Evolutionary conservation across 2,888 invertebrate genomes (phyloP), one percentile per base, ranked within the genome.

Genomic region (Tubulanus polymorphus): DNA sequence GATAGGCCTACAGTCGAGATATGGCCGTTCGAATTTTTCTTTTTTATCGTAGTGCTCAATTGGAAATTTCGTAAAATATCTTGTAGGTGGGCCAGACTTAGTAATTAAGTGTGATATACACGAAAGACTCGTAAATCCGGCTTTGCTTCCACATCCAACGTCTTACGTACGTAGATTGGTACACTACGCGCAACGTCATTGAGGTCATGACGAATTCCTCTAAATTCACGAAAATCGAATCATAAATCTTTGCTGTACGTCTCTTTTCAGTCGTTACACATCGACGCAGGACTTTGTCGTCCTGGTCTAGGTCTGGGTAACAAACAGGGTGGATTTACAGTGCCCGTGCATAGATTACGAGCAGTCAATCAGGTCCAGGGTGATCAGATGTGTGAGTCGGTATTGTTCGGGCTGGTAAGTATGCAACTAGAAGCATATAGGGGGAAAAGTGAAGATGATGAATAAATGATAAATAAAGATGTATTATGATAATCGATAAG

Each of bases 391-490:
- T 75, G 75, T 63, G 75, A 75, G 45, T 73, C 72, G 2, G 52
- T 73, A 3, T 55, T 73, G 12, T 74, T 66, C 63, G 75, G 73
- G 10, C 63, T 70, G 68, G 75, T 73, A 62, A 37, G 67, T n/a
- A n/a, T n/a, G n/a, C n/a, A n/a, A n/a, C n/a, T n/a, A n/a, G n/a
- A n/a, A n/a, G n/a, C n/a, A n/a, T n/a, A n/a, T n/a, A n/a, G n/a
- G n/a, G n/a, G n/a, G n/a, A n/a, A n/a, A n/a, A n/a, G n/a, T n/a
- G n/a, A n/a, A n/a, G n/a, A n/a, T n/a, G n/a, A n/a, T n/a, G n/a
- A n/a, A n/a, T n/a, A n/a, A n/a, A n/a, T n/a, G n/a, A n/a, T n/a
- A n/a, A n/a, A n/a, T n/a, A n/a, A n/a, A n/a, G n/a, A n/a, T n/a
- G n/a, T n/a, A 35, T 12, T 35, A 35, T 35, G 12, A 35, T 35